Percentiles rank a stretch among this genome's conserved stretches.
Evolutionary conservation across 2,888 invertebrate species (phyloP).

Genomic region (Andrena hattorfiana): DNA sequence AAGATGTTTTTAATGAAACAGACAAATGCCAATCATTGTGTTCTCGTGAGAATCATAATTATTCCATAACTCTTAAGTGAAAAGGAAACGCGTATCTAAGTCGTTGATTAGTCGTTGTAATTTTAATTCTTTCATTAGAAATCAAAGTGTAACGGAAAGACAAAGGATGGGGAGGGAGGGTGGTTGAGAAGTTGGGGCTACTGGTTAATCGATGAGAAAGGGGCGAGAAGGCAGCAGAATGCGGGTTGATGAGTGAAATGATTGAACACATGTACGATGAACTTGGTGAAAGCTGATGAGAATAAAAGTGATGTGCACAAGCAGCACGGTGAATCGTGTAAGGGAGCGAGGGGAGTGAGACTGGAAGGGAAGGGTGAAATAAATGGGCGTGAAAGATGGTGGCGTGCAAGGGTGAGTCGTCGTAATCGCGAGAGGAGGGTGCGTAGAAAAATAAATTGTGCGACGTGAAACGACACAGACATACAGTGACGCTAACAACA

Average conservation of each 20-base stretch:
- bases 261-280: not conserved
- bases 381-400: not conserved
- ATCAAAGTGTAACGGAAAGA: constrained; percentile 34
- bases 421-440: constrained; percentile 10
- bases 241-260: not conserved
- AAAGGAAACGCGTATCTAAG: constrained; percentile 75
- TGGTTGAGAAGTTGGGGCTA: constrained; percentile 7
- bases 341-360: not conserved
- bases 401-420: not conserved
- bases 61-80: constrained; percentile 79
- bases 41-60: constrained; percentile 81
- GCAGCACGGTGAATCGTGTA: no score
- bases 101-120: constrained; percentile 80
- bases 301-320: not conserved
- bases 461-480: constrained; percentile 42
- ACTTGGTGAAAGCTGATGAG: no score
- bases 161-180: constrained; percentile 12
- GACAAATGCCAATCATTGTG: constrained; percentile 82
- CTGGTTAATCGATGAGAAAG: not conserved
- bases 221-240: not conserved
- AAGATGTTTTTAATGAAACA: constrained; percentile 79
- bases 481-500: constrained; percentile 47
- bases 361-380: not conserved
- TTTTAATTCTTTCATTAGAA: constrained; percentile 75
- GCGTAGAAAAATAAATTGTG: constrained; percentile 28